A percentile compares a stretch with the other conserved stretches of the same genome.
phyloP scores from a whole-genome alignment of 1,140 invertebrate species.

The Habropoda laboriosa region DNA sequence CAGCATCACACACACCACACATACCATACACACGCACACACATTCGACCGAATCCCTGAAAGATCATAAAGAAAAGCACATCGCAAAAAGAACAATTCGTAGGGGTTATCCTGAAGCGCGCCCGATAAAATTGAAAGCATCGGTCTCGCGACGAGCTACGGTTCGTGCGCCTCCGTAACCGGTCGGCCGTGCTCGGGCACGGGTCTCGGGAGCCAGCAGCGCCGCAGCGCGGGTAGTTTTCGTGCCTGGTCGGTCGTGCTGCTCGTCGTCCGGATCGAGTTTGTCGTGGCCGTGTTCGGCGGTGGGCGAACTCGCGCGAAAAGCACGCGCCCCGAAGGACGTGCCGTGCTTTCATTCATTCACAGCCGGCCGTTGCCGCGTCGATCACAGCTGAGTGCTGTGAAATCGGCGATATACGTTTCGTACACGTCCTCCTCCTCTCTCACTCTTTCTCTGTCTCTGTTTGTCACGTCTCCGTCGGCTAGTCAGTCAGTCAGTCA shows the following conservation, averaged over 20 bases:
- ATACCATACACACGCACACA: not conserved
- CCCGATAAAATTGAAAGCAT: not conserved
- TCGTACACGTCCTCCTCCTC: not conserved
- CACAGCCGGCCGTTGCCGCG: constrained; percentile 20
- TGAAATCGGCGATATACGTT: constrained; percentile 40
- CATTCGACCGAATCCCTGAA: not conserved
- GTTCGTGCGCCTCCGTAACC: constrained; percentile 41
- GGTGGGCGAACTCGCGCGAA: constrained; percentile 48
- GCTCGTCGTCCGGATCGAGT: not conserved
- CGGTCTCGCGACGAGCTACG: not conserved
- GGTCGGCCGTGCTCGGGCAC: constrained; percentile 30
- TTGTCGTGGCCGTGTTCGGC: constrained; percentile 38
- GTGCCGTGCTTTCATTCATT: constrained; percentile 48
- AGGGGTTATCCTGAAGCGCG: not conserved
- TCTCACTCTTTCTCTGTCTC: not conserved
- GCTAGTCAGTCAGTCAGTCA: constrained; percentile 40
- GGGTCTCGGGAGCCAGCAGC: constrained; percentile 20
- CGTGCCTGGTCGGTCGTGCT: not conserved
- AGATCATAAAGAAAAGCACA: not conserved
- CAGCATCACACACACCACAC: not conserved
- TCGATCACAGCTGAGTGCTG: not conserved
- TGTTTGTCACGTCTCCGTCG: constrained; percentile 15
- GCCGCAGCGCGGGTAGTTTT: constrained; percentile 54
- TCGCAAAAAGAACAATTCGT: not conserved
- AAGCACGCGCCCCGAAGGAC: constrained; percentile 49